Percentiles rank a stretch among this genome's conserved stretches.
phyloP scores from a whole-genome alignment of 1,140 invertebrate genomes.

The Nylanderia fulva region DNA sequence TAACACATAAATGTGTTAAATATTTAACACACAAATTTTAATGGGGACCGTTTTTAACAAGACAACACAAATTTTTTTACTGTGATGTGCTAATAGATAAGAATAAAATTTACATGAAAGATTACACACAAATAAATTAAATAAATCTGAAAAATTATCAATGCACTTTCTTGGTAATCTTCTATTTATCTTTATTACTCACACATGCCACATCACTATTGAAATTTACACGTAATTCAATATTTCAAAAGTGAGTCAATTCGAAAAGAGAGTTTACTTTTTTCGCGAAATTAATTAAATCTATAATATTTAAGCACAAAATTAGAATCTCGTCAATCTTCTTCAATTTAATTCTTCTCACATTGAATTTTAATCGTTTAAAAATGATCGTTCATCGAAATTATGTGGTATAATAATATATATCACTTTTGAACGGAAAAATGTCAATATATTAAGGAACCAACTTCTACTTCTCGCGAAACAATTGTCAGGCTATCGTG shows the following conservation, averaged over 20 bases:
- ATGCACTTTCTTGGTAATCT: neutral
- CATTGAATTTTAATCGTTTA: neutral
- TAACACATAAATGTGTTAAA: no score
- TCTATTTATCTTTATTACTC: constrained; percentile 1
- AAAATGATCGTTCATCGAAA: neutral
- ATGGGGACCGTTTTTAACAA: no score
- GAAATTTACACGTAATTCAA: neutral
- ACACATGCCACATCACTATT: neutral
- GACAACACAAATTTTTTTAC: no score
- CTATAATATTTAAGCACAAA: neutral
- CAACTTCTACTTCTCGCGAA: neutral
- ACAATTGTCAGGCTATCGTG: neutral
- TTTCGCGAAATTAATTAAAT: neutral
- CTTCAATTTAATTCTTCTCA: neutral
- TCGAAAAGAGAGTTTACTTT: neutral
- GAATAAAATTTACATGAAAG: no score
- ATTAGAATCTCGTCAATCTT: neutral
- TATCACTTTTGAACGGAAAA: neutral
- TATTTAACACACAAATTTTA: no score
- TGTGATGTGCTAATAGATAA: no score
- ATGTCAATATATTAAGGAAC: neutral
- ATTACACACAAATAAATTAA: neutral
- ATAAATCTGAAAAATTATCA: neutral
- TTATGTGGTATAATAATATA: neutral
- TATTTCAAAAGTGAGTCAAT: neutral